Evolutionary conservation across 2,888 invertebrate species (phyloP).

Genomic region (Drosophila neotestacea): DNA sequence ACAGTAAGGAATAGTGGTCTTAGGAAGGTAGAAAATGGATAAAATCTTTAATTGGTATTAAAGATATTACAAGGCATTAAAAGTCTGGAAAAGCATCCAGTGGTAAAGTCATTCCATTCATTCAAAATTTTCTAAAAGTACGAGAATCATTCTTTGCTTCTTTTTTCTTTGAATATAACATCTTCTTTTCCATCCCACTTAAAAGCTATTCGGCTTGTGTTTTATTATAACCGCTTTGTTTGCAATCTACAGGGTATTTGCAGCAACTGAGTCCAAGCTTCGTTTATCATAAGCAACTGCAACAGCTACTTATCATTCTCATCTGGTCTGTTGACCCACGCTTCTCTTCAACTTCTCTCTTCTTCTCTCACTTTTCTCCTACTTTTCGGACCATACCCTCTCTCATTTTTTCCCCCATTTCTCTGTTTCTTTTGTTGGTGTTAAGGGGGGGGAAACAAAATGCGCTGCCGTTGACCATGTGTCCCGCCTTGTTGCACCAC

Average conservation of each 20-base stretch:
- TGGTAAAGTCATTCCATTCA: too few relatives aligned
- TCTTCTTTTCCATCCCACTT: too few relatives aligned
- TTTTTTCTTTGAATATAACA: too few relatives aligned
- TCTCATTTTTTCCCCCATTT: background rate
- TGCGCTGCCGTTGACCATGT: constrained; percentile 11
- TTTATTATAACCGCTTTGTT: background rate
- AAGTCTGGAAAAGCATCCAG: too few relatives aligned
- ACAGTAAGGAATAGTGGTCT: too few relatives aligned
- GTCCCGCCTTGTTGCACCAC: constrained; percentile 45
- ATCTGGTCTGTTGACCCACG: constrained; percentile 9
- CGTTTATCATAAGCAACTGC: constrained; percentile 22
- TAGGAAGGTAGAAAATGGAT: too few relatives aligned
- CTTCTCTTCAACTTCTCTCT: background rate
- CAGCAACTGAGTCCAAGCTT: background rate
- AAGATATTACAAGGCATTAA: too few relatives aligned
- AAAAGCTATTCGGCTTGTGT: too few relatives aligned
- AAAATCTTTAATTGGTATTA: too few relatives aligned
- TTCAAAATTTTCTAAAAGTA: too few relatives aligned
- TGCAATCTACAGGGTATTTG: constrained; percentile 1
- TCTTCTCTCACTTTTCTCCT: background rate
- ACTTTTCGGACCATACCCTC: background rate
- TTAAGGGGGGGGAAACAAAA: background rate
- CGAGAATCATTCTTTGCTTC: too few relatives aligned
- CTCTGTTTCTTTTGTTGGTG: background rate
- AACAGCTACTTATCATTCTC: constrained; percentile 21